Evolutionary conservation across 2,888 invertebrate genomes (phyloP), one percentile per base, ranked within the genome.

Genomic region (Drosophila anomalata): DNA sequence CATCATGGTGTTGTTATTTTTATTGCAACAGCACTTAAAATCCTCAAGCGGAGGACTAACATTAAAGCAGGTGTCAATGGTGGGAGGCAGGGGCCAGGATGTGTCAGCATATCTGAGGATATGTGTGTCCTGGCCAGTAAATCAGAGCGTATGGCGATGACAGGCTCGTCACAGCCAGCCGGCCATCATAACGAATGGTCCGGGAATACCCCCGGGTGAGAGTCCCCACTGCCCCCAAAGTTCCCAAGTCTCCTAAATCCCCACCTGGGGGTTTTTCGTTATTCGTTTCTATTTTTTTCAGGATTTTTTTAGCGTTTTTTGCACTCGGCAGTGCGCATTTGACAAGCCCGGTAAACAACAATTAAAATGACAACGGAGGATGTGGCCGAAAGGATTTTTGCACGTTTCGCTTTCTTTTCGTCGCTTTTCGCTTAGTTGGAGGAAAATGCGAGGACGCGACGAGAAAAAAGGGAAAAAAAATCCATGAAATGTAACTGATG

Each of bases 311-410:
- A 12, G 22, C 2, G 11, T 62, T 69, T 55, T 57, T 56, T 58
- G 39, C 31, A 9, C 14, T 31, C 48, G 79, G 78, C 80, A 87
- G 84, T 89, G 88, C 78, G 78, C 80, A 79, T 83, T 83, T 85
- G 80, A 88, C 87, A 89, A 88, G 82, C 79, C 78, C 86, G 78
- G 88, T 82, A 89, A 89, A 89, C 89, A 89, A 88, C 88, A 89
- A 89, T 89, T 89, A 89, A 89, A 89, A 89, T 84, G 89, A 88
- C 85, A 85, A 85, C 79, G 68, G 71, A 52, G 60, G 50, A 73
- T 70, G 65, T 66, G 65, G 74, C 74, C 55, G 55, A 81, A 81
- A 76, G 82, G 67, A 73, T 69, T 71, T 77, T 74, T 71, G 63
- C 66, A 75, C 75, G 68, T 70, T 72, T 71, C 62, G 60, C 61